Evolutionary conservation across 2,888 invertebrate species (phyloP), one percentile per base, ranked within the genome.

Genomic region (Eudasyphora cyanicolor): DNA sequence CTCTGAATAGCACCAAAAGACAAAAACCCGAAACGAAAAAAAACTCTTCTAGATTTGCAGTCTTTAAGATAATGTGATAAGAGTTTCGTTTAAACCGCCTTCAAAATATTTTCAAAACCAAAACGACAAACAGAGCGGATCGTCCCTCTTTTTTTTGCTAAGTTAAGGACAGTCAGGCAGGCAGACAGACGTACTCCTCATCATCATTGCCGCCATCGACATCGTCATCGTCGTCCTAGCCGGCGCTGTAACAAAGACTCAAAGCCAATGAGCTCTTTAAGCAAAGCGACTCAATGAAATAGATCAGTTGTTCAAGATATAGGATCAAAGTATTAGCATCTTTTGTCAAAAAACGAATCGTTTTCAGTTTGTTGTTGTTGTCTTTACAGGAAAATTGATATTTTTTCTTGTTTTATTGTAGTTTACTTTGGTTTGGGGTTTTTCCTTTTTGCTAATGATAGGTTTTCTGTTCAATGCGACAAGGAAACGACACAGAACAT

Each of bases 271-370:
- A 29, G 67, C 57, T 69, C 42, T 76, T 51, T 10, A 32, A 57
- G 10, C n/a, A 76, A 38, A 64, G 6, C 5, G 14, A 32, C 51
- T 19, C 21, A 49, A n/a, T 54, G 73, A 82, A 82, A 79, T 83
- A 83, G 85, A 85, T 85, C 82, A 84, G 78, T 84, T 79, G 78
- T 54, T 76, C 24, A 67, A 82, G 79, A 83, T 85, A 82, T 82
- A 69, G 79, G 85, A 85, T 82, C 82, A 82, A 73, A 76, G 82
- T 79, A 85, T 85, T 82, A 81, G 85, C 81, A 81, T 79, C 79
- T 69, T 79, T 76, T 42, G 38, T 24, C 64, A 64, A 62, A 60
- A 27, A 62, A 62, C 35, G 21, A 38, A 67, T 10, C 17, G 21
- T 38, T 64, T 19, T 64, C 35, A 21, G 19, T 67, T n/a, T 24